These are phyloP conservation scores for Drosophila hydei DNA, from an alignment of 1,140 invertebrate genomes.

Conservation along the genomic window DNA sequence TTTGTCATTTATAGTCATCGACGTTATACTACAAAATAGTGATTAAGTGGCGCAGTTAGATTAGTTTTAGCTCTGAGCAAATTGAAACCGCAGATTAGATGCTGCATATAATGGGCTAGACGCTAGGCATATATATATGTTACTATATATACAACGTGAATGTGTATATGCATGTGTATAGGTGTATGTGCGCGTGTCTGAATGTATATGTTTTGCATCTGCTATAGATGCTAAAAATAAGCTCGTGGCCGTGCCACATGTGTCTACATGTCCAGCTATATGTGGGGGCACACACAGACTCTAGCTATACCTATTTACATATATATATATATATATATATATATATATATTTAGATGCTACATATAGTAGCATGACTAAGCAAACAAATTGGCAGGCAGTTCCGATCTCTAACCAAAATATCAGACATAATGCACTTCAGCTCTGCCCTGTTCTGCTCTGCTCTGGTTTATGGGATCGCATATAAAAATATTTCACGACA, in stretches of 20 bases:
- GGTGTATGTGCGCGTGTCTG: slow-evolving; percentile 8
- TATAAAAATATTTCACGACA: slow-evolving; percentile 37
- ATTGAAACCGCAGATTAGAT: slow-evolving; percentile 22
- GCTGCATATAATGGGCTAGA: not conserved
- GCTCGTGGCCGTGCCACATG: slow-evolving; percentile 31
- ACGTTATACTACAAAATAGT: not conserved
- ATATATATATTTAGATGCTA: slow-evolving; percentile 31
- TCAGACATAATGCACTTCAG: slow-evolving; percentile 34
- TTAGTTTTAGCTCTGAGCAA: not conserved
- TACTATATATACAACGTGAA: not conserved
- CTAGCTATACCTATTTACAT: slow-evolving; percentile 5
- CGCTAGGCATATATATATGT: slow-evolving; percentile 1
- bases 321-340: slow-evolving; percentile 41
- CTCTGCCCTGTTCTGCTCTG: not conserved
- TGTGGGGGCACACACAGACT: slow-evolving; percentile 21
- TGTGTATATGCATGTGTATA: slow-evolving; percentile 9
- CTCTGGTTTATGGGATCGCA: slow-evolving; percentile 5
- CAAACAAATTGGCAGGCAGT: slow-evolving; percentile 73
- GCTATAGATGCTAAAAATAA: slow-evolving; percentile 44
- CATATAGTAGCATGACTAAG: slow-evolving; percentile 63
- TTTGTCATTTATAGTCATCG: no score
- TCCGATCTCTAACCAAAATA: slow-evolving; percentile 43
- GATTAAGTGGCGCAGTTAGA: slow-evolving; percentile 4
- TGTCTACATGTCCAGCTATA: slow-evolving; percentile 35
- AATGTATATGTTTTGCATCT: slow-evolving; percentile 35